Evolutionary conservation across 2,888 invertebrate species (phyloP), one percentile per base, ranked within the genome.

Genomic region (Aleiodes leptofemur): DNA sequence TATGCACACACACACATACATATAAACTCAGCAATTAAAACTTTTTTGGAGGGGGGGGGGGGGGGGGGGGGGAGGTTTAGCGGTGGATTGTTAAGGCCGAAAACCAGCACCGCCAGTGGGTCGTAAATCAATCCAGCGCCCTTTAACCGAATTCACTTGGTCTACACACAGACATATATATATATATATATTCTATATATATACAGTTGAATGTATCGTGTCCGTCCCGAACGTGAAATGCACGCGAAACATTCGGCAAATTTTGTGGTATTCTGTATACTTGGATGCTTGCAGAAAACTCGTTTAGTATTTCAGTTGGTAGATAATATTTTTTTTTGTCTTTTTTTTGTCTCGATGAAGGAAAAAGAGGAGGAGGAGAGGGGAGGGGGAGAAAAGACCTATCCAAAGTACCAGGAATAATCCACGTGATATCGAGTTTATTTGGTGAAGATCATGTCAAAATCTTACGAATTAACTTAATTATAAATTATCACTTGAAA

Each of bases 21-120:
- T 23, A 23, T 23, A 23, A 23, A 23, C 23, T 23, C 23, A 79
- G 82, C 84, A 84, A 85, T 84, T 85, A 84, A 85, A 84, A 84
- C 81, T 84, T 85, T 84, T 80, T 80, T 80, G 82, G 79, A 6
- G 34, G 77, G 77, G 74, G 75, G 78, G 51, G 79, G 78, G 75
- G 23, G 76, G 5, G 72, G 77, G 79, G 23, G 78, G 75, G 76
- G 76, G 5, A 73, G 77, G 79, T 79, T 79, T 76, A 74, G 78
- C 66, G 79, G 79, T 76, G 77, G 74, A 77, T 78, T 77, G 80
- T 80, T 81, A 77, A 78, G 77, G 79, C 77, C 77, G 51, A 68
- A 76, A 78, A 77, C 78, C 43, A 76, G 73, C 14, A 70, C 61
- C 51, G 69, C 31, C 55, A 72, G 55, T 29, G 74, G 71, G 73